Evolutionary conservation across 2,113 vertebrate species (phyloP), one percentile per base, ranked within the genome.

Genomic region (Corapipo altera): DNA sequence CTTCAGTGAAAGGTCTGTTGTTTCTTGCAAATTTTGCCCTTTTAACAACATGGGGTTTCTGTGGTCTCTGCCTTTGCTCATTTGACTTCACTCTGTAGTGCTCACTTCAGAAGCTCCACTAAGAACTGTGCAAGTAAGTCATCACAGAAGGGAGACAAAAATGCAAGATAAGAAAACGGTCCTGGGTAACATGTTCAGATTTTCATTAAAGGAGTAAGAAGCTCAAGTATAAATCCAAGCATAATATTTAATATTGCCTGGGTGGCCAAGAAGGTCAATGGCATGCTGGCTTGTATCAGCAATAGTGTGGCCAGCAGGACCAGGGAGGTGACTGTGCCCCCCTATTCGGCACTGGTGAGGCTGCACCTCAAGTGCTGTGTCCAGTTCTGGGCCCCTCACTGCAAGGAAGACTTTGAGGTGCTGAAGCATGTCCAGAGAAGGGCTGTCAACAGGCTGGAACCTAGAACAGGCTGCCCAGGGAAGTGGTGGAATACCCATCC

Each of bases 321-420:
- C 5, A 80, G 89, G 32, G 23, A 41, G 58, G 11, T 4, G 43
- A 55, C 32, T 22, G 12, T 44, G 1, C 3, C 49, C 8, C 20
- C 37, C 20, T 17, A 8, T 17, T 52, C 0, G 0, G 20, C 55
- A 43, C 14, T 59, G 17, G 1, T 59, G 79, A 65, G 26, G 57
- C 6, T 0, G 0, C 30, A 33, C n/a, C n/a, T 93, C 5, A 5
- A 2, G 1, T 39, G 2, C 27, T 54, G 15, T 14, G 20, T 17
- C 69, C 22, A 54, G 43, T 79, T 64, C 52, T 59, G 78, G 12
- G 43, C 33, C 43, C 13, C 22, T 67, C 72, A 35, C 13, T 51
- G 4, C 43, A 48, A 52, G 30, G 22, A 33, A 24, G 66, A 46
- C 33, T 57, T 41, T 33, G 54, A 74, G 30, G 9, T 83, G 18